Evolutionary conservation across 2,113 vertebrate genomes (phyloP).

Genomic region (Odocoileus virginianus): DNA sequence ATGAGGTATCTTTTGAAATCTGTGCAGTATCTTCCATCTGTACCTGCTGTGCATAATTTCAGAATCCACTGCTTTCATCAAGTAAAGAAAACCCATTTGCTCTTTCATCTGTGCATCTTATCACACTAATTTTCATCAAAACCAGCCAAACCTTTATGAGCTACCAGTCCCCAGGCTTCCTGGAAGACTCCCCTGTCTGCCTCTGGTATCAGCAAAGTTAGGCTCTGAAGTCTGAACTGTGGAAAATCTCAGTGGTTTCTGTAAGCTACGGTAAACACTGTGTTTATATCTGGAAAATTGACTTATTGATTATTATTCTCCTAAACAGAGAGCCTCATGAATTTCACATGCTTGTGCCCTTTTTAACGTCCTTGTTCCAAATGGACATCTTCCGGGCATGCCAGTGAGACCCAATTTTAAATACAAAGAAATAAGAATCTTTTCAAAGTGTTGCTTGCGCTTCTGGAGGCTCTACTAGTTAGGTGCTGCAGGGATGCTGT

Average conservation of each 20-base stretch:
- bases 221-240: slow-evolving; percentile 4
- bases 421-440: not conserved
- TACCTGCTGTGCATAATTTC: slow-evolving; percentile 68
- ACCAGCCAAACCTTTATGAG: slow-evolving; percentile 39
- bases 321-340: not conserved
- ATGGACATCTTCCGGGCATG: not conserved
- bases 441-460: not conserved
- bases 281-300: slow-evolving; percentile 15
- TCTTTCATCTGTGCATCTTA: slow-evolving; percentile 62
- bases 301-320: slow-evolving; percentile 30
- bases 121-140: slow-evolving; percentile 67
- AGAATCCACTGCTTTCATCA: slow-evolving; percentile 67
- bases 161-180: slow-evolving; percentile 7
- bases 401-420: not conserved
- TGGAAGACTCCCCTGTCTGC: not conserved
- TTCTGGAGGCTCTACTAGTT: not conserved
- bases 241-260: not conserved
- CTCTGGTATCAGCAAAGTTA: not conserved
- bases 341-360: not conserved
- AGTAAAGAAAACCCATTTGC: slow-evolving; percentile 56
- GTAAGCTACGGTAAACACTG: not conserved
- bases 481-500: not conserved
- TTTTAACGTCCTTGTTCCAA: not conserved
- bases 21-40: slow-evolving; percentile 38
- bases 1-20: slow-evolving; percentile 56